Percentiles rank a stretch among this genome's conserved stretches.
phyloP scores from a whole-genome alignment of 2,113 vertebrate species.

The Anser brachyrhynchus region DNA sequence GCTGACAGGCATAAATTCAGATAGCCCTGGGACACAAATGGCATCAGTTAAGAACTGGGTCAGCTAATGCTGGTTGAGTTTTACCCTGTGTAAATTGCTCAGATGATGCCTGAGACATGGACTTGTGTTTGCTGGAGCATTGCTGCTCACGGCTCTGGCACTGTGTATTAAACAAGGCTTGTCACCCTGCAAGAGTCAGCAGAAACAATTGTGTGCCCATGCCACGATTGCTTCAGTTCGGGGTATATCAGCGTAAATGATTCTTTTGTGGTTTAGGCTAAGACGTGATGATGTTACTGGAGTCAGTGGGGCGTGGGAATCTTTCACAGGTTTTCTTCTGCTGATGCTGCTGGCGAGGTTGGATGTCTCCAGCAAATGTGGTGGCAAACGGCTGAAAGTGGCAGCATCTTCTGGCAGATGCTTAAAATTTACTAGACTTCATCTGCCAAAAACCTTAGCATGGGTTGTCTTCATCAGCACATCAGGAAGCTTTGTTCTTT shows the following conservation, averaged over 20 bases:
- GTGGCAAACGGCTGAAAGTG: background rate
- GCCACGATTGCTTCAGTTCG: background rate
- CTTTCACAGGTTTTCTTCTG: background rate
- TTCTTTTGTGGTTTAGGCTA: background rate
- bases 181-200: background rate
- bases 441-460: background rate
- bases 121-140: background rate
- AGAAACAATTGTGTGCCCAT: fast-evolving
- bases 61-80: background rate
- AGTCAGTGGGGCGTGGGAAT: background rate
- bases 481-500: background rate
- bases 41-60: background rate
- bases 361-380: background rate
- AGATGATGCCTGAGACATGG: background rate
- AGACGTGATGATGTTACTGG: background rate
- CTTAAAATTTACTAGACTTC: too few species aligned
- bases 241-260: background rate
- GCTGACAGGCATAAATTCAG: fast-evolving
- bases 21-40: fast-evolving
- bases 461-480: background rate
- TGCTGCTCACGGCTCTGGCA: background rate
- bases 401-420: background rate
- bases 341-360: background rate
- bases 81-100: background rate
- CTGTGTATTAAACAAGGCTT: background rate